Base-by-base conservation (phyloP, 2,113 vertebrate species). In the Nematolebias whitei region DNA sequence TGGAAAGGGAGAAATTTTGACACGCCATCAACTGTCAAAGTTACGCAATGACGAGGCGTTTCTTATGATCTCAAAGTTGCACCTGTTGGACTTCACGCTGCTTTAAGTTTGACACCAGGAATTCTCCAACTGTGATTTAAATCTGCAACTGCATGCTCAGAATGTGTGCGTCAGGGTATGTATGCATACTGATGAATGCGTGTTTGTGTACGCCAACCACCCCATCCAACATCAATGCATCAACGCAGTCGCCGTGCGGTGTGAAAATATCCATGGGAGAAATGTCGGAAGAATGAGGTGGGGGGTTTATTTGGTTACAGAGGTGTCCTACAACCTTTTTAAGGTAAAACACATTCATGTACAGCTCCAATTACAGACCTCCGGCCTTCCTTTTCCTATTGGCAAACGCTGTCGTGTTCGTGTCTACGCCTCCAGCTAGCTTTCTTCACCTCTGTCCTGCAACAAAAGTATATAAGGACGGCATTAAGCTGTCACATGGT, bases 391-490 rank as follows among this genome's bases (percentile, higher is more conserved):
- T 44, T 38, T 45, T 69, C 66, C 58, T 32, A 66, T 70, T 63
- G 67, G 64, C 38, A 78, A 58, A 3, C 59, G 38, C 59, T 8
- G 54, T 53, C 48, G 49, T 19, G 11, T 19, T 64, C n/a, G 13
- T 12, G 69, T 76, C 49, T 56, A 70, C n/a, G 12, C 58, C 75
- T 63, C 59, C n/a, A 1, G 32, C 45, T 32, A 23, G 22, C 10
- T 7, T 44, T 55, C 50, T 15, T 64, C 54, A 44, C 51, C 58
- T 69, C 26, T 71, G 63, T 71, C 58, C 55, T 19, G 43, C 49
- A 62, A 81, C 18, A 56, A 64, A 83, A 48, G 71, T 85, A 84
- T 87, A 85, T 84, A 88, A 77, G 80, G 22, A 35, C 2, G 20
- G 57, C 20, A 52, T 69, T 52, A 64, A 80, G 26, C 19, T 61